Base-by-base conservation (phyloP, 2,113 vertebrate genomes). In the Anhinga rufa region DNA sequence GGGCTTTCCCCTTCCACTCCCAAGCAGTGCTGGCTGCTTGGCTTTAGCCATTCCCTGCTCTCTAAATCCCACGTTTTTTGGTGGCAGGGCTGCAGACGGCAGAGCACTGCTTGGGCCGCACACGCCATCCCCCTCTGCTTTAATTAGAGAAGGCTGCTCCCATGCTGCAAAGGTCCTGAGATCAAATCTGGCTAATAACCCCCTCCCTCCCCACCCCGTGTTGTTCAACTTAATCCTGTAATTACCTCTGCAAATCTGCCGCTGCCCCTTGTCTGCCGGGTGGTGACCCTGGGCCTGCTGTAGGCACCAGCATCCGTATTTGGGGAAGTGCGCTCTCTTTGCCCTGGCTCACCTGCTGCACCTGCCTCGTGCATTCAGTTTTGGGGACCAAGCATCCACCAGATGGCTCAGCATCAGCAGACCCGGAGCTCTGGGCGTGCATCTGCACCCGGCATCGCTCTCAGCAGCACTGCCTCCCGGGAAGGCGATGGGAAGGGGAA, bases 161-260 rank as follows among this genome's bases (percentile, higher is more conserved):
- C 1, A 2, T 18, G 52, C 77, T 10, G 7, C 92, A 94, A 29
- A 96, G 88, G 86, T 94, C 91, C 57, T 19, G 49, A 80, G 91
- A 90, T 95, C 92, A 95, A 86, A 92, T 82, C 83, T 95, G 88
- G 65, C 79, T 92, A 95, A 95, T 92, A 88, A 69, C 83, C 57
- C 17, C n/a, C 95, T 89, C 55, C 74, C 83, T 87, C 52, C 48
- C 69, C 6, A 4, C 31, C 29, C 36, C 1, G 36, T 88, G 77
- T 95, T 95, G 85, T 96, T 95, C 69, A 58, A 82, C 66, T 86
- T 96, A 96, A 96, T 96, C 94, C 90, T 87, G 46, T 95, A 96
- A 94, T 96, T 97, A 91, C 92, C 66, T 89, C 61, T 34, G 74
- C 80, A 82, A 92, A 96, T 86, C 90, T 82, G 61, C 65, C 14